A percentile compares a stretch with the other conserved stretches of the same genome.
phyloP scores from a whole-genome alignment of 1,140 invertebrate genomes.

The Drosophila orena region DNA sequence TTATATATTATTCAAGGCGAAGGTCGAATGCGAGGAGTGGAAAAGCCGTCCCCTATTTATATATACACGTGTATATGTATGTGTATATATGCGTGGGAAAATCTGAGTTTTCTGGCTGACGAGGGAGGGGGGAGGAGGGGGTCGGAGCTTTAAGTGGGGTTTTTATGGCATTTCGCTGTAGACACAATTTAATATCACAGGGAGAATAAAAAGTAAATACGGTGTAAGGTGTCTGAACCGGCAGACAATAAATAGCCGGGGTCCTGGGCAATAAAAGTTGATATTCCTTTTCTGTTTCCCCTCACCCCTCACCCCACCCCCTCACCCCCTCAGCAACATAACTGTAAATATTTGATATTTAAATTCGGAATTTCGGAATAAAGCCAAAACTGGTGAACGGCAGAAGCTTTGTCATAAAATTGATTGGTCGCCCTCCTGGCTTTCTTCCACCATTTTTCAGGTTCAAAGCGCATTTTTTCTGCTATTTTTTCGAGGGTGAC shows the following conservation, averaged over 20 bases:
- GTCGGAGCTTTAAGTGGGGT: conserved; percentile 62
- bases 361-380: conserved; percentile 53
- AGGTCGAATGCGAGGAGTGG: conserved; percentile 40
- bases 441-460: conserved; percentile 41
- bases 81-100: conserved; percentile 67
- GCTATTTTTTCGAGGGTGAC: conserved; percentile 10
- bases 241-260: conserved; percentile 66
- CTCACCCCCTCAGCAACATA: background rate
- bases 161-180: conserved; percentile 75
- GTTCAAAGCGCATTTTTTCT: conserved; percentile 56
- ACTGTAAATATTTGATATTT: conserved; percentile 65
- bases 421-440: conserved; percentile 52
- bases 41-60: conserved; percentile 1
- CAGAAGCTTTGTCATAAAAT: conserved; percentile 64
- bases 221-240: conserved; percentile 70
- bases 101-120: conserved; percentile 17
- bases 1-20: conserved; percentile 77
- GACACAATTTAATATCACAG: conserved; percentile 74
- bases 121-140: background rate
- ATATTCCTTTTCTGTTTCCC: conserved; percentile 22
- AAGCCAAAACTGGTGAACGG: conserved; percentile 10
- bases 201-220: conserved; percentile 39
- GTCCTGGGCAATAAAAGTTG: conserved; percentile 62
- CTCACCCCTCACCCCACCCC: background rate
- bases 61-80: conserved; percentile 30